Conservation (phyloP, 2,888 invertebrate species). For the Callimorpha dominula region DNA sequence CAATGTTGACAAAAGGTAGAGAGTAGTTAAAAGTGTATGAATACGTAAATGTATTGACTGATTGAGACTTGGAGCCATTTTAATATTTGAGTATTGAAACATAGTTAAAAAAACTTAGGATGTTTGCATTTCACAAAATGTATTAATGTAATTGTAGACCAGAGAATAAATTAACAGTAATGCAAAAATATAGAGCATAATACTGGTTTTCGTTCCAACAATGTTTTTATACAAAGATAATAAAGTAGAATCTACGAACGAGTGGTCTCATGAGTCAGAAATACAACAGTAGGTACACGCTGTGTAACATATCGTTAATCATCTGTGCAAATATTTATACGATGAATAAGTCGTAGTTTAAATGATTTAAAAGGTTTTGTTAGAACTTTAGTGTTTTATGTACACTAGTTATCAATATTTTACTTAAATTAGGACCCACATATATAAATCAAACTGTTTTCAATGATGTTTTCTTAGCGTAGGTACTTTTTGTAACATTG, state of each 20-base stretch:
- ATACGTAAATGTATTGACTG: no score
- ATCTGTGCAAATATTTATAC: slow-evolving; percentile 69
- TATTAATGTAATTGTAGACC: no score
- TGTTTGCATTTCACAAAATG: no score
- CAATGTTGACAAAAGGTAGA: no score
- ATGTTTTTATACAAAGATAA: slow-evolving; percentile 33
- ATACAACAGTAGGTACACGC: slow-evolving; percentile 49
- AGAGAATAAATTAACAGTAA: no score
- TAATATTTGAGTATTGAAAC: no score
- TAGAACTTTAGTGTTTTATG: background rate
- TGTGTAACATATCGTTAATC: slow-evolving; percentile 60
- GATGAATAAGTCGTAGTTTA: slow-evolving; percentile 26
- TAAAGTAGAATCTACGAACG: slow-evolving; percentile 32
- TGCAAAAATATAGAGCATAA: background rate
- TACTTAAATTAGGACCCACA: background rate
- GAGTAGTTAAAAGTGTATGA: no score
- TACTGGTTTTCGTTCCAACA: slow-evolving; percentile 27
- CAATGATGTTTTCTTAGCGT: background rate
- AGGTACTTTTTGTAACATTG: background rate
- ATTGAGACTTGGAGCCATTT: no score
- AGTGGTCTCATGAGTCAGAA: slow-evolving; percentile 61
- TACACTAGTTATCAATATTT: background rate
- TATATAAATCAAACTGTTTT: background rate
- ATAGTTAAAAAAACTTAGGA: no score
- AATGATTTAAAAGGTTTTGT: slow-evolving; percentile 32